A percentile compares a stretch with the other conserved stretches of the same genome.
These are phyloP conservation scores for Tragelaphus scriptus DNA, from an alignment of 2,113 vertebrate species.

Conservation along the genomic window DNA sequence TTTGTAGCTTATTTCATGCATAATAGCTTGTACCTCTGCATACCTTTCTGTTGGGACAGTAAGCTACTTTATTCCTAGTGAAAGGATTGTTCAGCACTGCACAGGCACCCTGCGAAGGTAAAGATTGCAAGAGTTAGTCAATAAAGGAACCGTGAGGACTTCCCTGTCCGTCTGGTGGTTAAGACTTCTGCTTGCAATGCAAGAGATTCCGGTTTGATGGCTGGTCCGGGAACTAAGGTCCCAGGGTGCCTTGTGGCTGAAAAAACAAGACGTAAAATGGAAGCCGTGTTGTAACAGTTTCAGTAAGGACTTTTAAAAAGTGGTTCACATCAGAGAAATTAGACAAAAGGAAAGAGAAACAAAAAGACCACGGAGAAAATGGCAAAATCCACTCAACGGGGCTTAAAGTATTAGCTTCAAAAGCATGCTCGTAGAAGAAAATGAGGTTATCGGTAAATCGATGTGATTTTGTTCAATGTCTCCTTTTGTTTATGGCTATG, in stretches of 20 bases:
- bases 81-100: not conserved
- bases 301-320: not conserved
- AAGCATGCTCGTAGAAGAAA: not conserved
- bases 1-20: not conserved
- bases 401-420: not conserved
- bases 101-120: not conserved
- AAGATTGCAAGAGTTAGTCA: not conserved
- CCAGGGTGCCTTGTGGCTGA: not conserved
- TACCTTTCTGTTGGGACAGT: not conserved
- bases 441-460: not conserved
- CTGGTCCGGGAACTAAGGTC: not conserved
- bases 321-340: not conserved
- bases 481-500: fast-evolving
- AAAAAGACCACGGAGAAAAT: too few species aligned
- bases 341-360: not conserved
- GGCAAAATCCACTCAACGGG: not conserved
- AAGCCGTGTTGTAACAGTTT: not conserved
- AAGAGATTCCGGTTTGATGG: not conserved
- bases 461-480: not conserved
- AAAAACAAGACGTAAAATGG: not conserved
- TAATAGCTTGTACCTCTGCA: not conserved
- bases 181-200: fast-evolving
- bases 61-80: too few species aligned
- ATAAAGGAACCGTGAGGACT: not conserved
- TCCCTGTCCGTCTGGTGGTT: not conserved